These are phyloP conservation scores for Cydia strobilella DNA, from an alignment of 1,140 invertebrate species.

Conservation along the genomic window DNA sequence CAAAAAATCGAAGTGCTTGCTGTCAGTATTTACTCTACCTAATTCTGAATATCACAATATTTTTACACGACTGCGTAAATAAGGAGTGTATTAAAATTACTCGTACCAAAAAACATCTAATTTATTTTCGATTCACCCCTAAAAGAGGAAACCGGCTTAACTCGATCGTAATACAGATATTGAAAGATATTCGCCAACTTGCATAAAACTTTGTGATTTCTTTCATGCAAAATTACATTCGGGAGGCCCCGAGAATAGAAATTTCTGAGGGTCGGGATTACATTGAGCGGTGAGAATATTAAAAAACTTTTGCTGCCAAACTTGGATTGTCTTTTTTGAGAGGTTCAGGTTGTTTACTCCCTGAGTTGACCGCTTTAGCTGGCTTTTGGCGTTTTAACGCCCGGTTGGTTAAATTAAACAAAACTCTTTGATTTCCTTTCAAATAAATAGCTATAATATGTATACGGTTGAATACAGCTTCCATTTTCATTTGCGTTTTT, in stretches of 20 bases:
- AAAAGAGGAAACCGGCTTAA: slow-evolving; percentile 30
- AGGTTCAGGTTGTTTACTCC: slow-evolving; percentile 64
- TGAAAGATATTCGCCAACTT: slow-evolving; percentile 48
- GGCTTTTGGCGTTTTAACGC: slow-evolving; percentile 43
- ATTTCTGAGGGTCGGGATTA: slow-evolving; percentile 66
- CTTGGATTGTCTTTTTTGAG: slow-evolving; percentile 75
- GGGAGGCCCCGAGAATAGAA: slow-evolving; percentile 51
- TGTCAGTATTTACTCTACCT: no score
- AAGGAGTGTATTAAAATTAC: no score
- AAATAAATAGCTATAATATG: neutral
- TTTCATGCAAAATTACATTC: slow-evolving; percentile 72
- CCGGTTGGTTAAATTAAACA: neutral
- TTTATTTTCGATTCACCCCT: slow-evolving; percentile 4
- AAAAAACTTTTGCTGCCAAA: slow-evolving; percentile 72
- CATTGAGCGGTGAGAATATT: slow-evolving; percentile 72
- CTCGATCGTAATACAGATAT: slow-evolving; percentile 40
- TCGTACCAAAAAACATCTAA: slow-evolving; percentile 1
- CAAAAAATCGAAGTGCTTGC: no score
- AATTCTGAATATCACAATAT: no score
- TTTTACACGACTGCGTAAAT: no score
- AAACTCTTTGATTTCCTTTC: neutral
- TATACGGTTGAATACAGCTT: neutral
- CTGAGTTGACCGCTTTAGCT: slow-evolving; percentile 48
- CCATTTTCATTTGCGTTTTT: neutral
- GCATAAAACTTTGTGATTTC: slow-evolving; percentile 63